Evolutionary conservation across 2,113 vertebrate species (phyloP).

Genomic region (Caranx ignobilis): DNA sequence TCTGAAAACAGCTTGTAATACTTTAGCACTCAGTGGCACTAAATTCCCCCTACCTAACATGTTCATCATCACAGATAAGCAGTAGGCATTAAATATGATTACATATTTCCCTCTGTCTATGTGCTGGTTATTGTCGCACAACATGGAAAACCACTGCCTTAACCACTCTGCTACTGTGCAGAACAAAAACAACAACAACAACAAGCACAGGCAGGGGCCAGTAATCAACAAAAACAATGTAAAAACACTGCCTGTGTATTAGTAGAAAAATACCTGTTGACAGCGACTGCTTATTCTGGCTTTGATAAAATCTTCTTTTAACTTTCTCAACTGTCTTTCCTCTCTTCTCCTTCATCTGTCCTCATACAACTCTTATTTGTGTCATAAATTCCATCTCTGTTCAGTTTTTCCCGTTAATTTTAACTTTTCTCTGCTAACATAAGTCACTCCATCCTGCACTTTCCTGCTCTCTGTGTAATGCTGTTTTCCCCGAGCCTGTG

Average conservation of each 20-base stretch:
- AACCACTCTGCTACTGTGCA: not conserved
- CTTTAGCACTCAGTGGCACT: not conserved
- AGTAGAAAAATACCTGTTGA: not conserved
- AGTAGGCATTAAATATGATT: slow-evolving; percentile 41
- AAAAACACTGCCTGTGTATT: slow-evolving; percentile 2
- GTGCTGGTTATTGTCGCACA: slow-evolving; percentile 32
- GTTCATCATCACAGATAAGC: slow-evolving; percentile 16
- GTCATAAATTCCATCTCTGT: slow-evolving; percentile 19
- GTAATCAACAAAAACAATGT: slow-evolving; percentile 29
- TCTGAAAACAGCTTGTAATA: slow-evolving; percentile 3
- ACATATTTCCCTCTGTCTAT: slow-evolving; percentile 10
- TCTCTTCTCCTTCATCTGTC: not conserved
- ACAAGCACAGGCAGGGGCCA: slow-evolving; percentile 28
- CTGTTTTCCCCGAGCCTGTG: slow-evolving; percentile 47
- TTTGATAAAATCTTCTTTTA: not conserved
- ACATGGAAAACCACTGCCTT: slow-evolving; percentile 9
- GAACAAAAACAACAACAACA: slow-evolving; percentile 18
- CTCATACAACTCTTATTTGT: slow-evolving; percentile 20
- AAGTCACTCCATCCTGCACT: slow-evolving; percentile 19
- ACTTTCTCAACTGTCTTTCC: not conserved
- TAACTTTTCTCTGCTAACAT: slow-evolving; percentile 5
- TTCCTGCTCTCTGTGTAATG: slow-evolving; percentile 42
- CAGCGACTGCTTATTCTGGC: not conserved
- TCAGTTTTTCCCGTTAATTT: not conserved
- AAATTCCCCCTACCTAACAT: slow-evolving; percentile 3